Percentiles rank a stretch among this genome's conserved stretches.
Evolutionary conservation across 2,113 vertebrate species (phyloP).

Genomic region (Tragulus kanchil): DNA sequence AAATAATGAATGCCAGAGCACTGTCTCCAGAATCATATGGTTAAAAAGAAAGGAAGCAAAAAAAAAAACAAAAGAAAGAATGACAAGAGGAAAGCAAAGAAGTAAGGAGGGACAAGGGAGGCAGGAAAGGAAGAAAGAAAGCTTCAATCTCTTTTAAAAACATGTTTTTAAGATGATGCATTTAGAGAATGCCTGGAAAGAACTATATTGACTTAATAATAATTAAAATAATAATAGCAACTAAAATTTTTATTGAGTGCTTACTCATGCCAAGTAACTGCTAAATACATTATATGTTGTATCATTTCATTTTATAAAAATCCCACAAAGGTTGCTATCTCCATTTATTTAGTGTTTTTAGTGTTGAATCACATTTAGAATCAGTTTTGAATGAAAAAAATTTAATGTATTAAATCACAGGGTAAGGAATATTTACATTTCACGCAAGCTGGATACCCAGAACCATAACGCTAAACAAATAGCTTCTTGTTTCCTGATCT

Average conservation of each 20-base stretch:
- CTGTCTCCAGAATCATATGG: not conserved
- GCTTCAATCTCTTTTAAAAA: not conserved
- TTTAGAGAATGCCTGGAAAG: not conserved
- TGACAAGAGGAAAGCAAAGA: not conserved
- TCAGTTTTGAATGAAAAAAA: not conserved
- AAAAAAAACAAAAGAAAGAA: not conserved
- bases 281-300: not conserved
- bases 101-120: too few species aligned
- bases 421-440: not conserved
- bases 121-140: not conserved
- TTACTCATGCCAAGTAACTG: not conserved
- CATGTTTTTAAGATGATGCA: not conserved
- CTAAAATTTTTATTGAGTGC: not conserved
- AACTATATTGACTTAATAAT: not conserved
- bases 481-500: not conserved
- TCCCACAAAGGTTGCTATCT: not conserved
- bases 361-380: not conserved
- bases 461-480: not conserved
- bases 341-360: not conserved
- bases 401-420: not conserved
- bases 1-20: not conserved
- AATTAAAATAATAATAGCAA: not conserved
- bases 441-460: not conserved
- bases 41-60: not conserved
- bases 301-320: constrained; percentile 4